A percentile compares a stretch with the other conserved stretches of the same genome.
These are phyloP conservation scores for Scortum barcoo DNA, from an alignment of 2,113 vertebrate genomes.

Conservation along the genomic window DNA sequence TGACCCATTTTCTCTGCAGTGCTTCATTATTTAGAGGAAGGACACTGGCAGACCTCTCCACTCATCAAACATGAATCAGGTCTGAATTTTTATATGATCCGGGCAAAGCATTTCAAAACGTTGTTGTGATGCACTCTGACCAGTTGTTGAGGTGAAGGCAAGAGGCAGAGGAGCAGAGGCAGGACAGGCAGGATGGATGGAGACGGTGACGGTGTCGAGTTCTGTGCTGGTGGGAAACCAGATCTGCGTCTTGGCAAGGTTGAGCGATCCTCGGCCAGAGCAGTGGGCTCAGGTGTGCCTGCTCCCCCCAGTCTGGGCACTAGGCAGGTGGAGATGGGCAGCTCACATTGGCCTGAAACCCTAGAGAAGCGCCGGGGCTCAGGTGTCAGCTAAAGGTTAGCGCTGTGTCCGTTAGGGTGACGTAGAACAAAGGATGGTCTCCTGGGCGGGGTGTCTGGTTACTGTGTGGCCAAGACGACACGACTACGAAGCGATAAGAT, in stretches of 20 bases:
- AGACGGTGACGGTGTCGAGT: conserved; percentile 70
- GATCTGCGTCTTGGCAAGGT: conserved; percentile 73
- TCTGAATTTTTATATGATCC: conserved; percentile 33
- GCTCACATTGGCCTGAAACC: conserved; percentile 79
- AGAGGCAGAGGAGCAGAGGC: conserved; percentile 54
- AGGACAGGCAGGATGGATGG: conserved; percentile 51
- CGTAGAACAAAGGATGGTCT: conserved; percentile 75
- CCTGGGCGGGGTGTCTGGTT: conserved; percentile 66
- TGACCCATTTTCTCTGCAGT: background rate
- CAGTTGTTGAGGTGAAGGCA: conserved; percentile 33
- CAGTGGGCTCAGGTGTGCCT: conserved; percentile 78
- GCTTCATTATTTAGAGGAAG: conserved; percentile 29
- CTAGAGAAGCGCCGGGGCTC: conserved; percentile 71
- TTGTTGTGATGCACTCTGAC: conserved; percentile 22
- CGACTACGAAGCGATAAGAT: conserved; percentile 50
- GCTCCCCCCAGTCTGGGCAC: conserved; percentile 58
- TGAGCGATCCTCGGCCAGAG: conserved; percentile 70
- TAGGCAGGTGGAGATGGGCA: conserved; percentile 63
- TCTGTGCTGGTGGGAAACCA: conserved; percentile 75
- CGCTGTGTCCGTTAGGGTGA: conserved; percentile 68
- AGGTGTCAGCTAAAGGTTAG: conserved; percentile 79
- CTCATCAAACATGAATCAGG: conserved; percentile 51
- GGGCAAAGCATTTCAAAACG: conserved; percentile 22
- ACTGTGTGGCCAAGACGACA: conserved; percentile 55
- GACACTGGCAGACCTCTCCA: background rate